A percentile compares a stretch with the other conserved stretches of the same genome.
These are phyloP conservation scores for Biston stratarius DNA, from an alignment of 2,888 invertebrate species.

Conservation along the genomic window DNA sequence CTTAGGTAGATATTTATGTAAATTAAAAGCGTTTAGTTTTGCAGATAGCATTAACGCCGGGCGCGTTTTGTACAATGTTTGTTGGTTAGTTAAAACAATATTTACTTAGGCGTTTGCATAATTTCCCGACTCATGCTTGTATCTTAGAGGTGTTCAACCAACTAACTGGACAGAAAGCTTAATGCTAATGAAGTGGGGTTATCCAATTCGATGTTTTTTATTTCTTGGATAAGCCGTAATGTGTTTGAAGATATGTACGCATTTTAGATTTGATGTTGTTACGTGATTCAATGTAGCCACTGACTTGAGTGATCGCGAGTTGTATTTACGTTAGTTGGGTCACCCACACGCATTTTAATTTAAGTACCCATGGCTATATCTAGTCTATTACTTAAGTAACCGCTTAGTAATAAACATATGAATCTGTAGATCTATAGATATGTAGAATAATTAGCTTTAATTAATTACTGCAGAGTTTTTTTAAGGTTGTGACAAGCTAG, in stretches of 20 bases:
- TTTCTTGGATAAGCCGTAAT: constrained; percentile 69
- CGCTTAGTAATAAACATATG: not conserved
- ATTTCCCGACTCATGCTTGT: constrained; percentile 58
- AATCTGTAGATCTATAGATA: too few species aligned
- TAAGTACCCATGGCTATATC: not conserved
- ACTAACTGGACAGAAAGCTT: constrained; percentile 59
- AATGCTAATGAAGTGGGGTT: constrained; percentile 72
- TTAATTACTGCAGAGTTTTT: too few species aligned
- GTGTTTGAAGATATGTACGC: constrained; percentile 67
- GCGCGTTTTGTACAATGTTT: constrained; percentile 51
- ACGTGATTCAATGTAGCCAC: constrained; percentile 44
- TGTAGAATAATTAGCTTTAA: too few species aligned
- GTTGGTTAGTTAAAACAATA: constrained; percentile 35
- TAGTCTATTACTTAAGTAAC: not conserved
- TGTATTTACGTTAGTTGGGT: not conserved
- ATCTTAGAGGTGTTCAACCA: constrained; percentile 48
- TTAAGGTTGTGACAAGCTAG: too few species aligned
- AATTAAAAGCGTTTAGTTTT: constrained; percentile 32
- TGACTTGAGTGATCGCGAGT: not conserved
- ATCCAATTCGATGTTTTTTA: constrained; percentile 63
- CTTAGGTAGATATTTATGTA: constrained; percentile 16
- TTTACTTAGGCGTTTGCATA: constrained; percentile 52
- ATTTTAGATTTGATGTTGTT: constrained; percentile 60
- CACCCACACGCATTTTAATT: not conserved
- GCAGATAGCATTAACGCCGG: constrained; percentile 39